Conservation (phyloP, 2,113 vertebrate species). For the Setophaga coronata region DNA sequence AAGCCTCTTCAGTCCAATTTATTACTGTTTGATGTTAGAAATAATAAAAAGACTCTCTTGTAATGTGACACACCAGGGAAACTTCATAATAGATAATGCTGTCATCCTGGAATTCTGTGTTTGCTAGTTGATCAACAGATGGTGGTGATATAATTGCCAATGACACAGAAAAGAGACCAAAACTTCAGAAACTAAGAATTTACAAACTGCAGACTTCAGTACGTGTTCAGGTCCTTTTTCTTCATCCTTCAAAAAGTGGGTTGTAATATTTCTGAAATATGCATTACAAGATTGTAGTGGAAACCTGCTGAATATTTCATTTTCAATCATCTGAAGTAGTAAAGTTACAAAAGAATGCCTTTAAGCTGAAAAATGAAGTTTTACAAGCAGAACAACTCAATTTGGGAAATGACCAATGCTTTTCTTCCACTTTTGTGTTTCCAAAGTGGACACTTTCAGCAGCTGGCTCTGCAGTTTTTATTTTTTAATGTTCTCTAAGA, state of each 20-base stretch:
- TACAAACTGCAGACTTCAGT: conserved; percentile 25
- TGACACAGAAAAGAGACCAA: background rate
- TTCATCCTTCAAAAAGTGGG: background rate
- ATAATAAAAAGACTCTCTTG: background rate
- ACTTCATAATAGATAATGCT: background rate
- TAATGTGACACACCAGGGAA: background rate
- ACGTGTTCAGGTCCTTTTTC: background rate
- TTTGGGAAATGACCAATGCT: background rate
- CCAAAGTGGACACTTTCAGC: conserved; percentile 1
- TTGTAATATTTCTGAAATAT: conserved; percentile 41
- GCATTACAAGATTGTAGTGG: conserved; percentile 16
- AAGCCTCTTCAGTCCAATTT: background rate
- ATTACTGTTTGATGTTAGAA: background rate
- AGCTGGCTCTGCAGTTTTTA: conserved; percentile 6
- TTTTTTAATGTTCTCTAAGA: background rate
- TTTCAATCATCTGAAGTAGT: conserved; percentile 50
- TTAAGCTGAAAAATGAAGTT: conserved; percentile 38
- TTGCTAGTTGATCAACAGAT: background rate
- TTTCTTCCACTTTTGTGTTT: background rate
- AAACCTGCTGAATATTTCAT: conserved; percentile 70
- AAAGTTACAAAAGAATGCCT: conserved; percentile 40
- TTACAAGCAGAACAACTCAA: conserved; percentile 16
- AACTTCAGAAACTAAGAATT: background rate
- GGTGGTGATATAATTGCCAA: background rate
- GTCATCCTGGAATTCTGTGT: background rate